Evolutionary conservation across 53 echinoderm and acorn worm species (phyloP).

Genomic region (Pentamera pediparva): DNA sequence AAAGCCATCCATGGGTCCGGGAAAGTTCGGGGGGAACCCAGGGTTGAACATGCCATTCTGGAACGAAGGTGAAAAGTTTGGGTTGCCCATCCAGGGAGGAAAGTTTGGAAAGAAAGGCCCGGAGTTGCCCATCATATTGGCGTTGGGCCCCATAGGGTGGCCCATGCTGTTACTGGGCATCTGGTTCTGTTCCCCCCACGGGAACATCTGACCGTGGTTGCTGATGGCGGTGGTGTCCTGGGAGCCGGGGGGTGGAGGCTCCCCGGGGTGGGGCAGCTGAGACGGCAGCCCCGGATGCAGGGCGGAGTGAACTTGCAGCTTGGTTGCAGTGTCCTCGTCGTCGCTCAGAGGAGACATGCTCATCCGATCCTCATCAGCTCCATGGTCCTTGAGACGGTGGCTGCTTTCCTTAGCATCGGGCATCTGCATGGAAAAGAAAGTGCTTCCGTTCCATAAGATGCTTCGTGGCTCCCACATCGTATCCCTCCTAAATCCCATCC

Average conservation of each 20-base stretch:
- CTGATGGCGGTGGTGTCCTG: neutral
- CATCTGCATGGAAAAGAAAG: neutral
- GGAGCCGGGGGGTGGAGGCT: slow-evolving; percentile 11
- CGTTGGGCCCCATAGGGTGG: slow-evolving; percentile 5
- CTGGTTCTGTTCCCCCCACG: slow-evolving; percentile 11
- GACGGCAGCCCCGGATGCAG: slow-evolving; percentile 16
- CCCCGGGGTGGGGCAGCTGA: slow-evolving; percentile 39
- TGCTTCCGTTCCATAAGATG: too few relatives aligned
- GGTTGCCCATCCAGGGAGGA: slow-evolving; percentile 18
- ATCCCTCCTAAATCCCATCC: too few relatives aligned
- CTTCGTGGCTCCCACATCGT: too few relatives aligned
- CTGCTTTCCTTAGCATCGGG: slow-evolving; percentile 9
- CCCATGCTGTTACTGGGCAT: neutral
- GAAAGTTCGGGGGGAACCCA: slow-evolving; percentile 27
- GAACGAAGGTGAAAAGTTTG: slow-evolving; percentile 7
- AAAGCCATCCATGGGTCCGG: slow-evolving; percentile 8
- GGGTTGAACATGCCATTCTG: slow-evolving; percentile 11
- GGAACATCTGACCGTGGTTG: neutral
- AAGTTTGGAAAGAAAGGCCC: slow-evolving; percentile 21
- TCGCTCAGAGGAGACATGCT: slow-evolving; percentile 86
- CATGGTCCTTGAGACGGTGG: slow-evolving; percentile 32
- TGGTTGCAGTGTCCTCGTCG: slow-evolving; percentile 47
- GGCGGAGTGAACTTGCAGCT: slow-evolving; percentile 45
- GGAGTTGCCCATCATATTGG: neutral
- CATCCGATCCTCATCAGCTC: slow-evolving; percentile 81